These are phyloP conservation scores for Drepana falcataria DNA, from an alignment of 2,888 invertebrate genomes.

Conservation along the genomic window DNA sequence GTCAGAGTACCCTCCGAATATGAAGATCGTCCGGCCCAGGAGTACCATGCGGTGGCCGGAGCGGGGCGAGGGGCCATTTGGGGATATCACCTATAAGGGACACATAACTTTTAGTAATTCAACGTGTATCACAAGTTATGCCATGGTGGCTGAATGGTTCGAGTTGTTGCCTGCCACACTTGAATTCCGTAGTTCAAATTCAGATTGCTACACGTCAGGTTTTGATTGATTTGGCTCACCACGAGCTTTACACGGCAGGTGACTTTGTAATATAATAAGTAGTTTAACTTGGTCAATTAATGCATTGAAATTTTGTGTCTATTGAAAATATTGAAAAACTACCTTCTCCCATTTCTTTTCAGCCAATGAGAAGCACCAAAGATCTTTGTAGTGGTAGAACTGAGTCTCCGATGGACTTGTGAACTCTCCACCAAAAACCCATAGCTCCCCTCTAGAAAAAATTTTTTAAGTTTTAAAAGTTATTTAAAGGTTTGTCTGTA, in stretches of 20 bases:
- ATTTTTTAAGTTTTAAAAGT: not conserved
- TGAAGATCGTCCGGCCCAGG: conserved; percentile 85
- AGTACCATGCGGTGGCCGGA: conserved; percentile 92
- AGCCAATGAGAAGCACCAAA: conserved; percentile 90
- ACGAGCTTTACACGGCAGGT: no score
- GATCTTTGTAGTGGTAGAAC: conserved; percentile 94
- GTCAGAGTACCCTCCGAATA: conserved; percentile 96
- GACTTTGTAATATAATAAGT: no score
- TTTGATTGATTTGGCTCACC: no score
- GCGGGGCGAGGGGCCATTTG: conserved; percentile 86
- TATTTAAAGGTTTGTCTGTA: no score
- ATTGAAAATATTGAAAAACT: no score
- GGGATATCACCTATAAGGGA: conserved; percentile 44
- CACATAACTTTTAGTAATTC: not conserved
- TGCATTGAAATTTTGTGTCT: no score
- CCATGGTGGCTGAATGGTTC: no score
- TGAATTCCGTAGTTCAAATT: no score
- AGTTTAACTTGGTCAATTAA: no score
- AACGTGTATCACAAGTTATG: not conserved
- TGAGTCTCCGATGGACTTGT: conserved; percentile 93
- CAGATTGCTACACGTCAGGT: no score
- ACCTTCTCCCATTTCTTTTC: conserved; percentile 92
- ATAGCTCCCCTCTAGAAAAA: conserved; percentile 69
- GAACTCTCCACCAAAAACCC: conserved; percentile 95
- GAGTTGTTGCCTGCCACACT: no score